Evolutionary conservation across 2,888 invertebrate species (phyloP).

Genomic region (Tyria jacobaeae): DNA sequence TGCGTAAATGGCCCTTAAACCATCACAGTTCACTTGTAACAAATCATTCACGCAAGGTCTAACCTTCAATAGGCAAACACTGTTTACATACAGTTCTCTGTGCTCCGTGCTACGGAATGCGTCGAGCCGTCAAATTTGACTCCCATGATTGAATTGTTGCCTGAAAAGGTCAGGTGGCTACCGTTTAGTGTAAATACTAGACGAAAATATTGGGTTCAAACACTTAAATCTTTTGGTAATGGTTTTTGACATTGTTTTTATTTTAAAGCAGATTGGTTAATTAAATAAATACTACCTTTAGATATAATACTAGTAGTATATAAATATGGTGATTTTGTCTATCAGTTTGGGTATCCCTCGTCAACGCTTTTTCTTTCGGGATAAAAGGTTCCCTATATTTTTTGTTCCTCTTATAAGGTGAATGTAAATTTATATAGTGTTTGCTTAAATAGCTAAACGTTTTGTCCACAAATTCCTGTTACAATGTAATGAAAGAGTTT

Average conservation of each 20-base stretch:
- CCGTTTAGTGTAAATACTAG: conserved; percentile 3
- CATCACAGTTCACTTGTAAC: conserved; percentile 2
- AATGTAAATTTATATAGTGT: too few relatives aligned
- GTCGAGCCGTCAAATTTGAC: conserved; percentile 10
- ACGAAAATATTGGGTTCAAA: too few relatives aligned
- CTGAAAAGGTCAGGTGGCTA: conserved; percentile 5
- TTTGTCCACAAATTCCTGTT: too few relatives aligned
- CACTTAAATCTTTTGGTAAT: not conserved
- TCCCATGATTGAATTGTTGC: conserved; percentile 11
- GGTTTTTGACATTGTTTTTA: not conserved
- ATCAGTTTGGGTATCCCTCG: too few relatives aligned
- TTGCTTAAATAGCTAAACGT: too few relatives aligned
- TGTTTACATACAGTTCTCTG: conserved; percentile 18
- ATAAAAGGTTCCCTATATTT: too few relatives aligned
- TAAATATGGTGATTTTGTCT: too few relatives aligned
- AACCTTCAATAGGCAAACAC: conserved; percentile 9
- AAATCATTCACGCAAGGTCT: conserved; percentile 12
- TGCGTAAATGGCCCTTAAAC: not conserved
- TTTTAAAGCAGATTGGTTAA: not conserved
- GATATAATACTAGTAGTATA: too few relatives aligned
- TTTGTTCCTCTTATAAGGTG: too few relatives aligned
- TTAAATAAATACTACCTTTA: too few relatives aligned
- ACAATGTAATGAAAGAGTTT: too few relatives aligned
- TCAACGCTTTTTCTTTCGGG: too few relatives aligned
- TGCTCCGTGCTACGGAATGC: conserved; percentile 11